Percentiles rank a stretch among this genome's conserved stretches.
phyloP scores from a whole-genome alignment of 1,140 invertebrate genomes.

The Pseudobourletiella spinata region DNA sequence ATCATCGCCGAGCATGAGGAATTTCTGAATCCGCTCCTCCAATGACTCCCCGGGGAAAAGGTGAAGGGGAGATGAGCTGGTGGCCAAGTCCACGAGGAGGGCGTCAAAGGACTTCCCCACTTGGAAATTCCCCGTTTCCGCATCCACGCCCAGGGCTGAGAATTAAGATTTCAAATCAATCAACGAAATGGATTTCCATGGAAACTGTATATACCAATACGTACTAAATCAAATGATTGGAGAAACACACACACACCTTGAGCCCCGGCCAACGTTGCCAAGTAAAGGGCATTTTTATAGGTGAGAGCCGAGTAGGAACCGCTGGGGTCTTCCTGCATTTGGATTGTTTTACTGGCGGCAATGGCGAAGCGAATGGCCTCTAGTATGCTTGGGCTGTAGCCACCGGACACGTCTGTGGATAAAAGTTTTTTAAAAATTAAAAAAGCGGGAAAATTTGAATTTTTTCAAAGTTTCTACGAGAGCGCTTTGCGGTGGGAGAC shows the following conservation, averaged over 20 bases:
- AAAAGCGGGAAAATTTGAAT: background rate
- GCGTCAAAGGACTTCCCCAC: constrained; percentile 79
- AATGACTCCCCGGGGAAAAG: constrained; percentile 45
- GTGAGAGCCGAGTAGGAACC: constrained; percentile 49
- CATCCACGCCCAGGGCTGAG: constrained; percentile 61
- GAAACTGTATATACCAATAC: no score
- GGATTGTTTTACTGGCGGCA: constrained; percentile 59
- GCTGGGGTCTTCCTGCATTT: constrained; percentile 38
- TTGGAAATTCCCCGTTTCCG: constrained; percentile 67
- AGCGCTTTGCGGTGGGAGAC: no score
- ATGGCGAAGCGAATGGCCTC: constrained; percentile 63
- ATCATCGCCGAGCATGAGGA: constrained; percentile 73
- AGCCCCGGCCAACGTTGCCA: constrained; percentile 78
- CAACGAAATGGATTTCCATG: background rate
- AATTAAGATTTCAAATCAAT: constrained; percentile 39
- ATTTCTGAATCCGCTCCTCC: constrained; percentile 62
- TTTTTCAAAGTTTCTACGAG: constrained; percentile 15
- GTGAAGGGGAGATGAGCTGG: constrained; percentile 40
- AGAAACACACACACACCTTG: no score
- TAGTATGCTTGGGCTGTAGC: constrained; percentile 47
- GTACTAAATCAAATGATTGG: no score
- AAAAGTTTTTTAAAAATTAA: constrained; percentile 3
- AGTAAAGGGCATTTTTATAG: constrained; percentile 67
- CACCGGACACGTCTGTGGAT: constrained; percentile 27
- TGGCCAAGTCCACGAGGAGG: constrained; percentile 49